phyloP scores from a whole-genome alignment of 1,140 invertebrate genomes.

The Drosophila bipectinata region DNA sequence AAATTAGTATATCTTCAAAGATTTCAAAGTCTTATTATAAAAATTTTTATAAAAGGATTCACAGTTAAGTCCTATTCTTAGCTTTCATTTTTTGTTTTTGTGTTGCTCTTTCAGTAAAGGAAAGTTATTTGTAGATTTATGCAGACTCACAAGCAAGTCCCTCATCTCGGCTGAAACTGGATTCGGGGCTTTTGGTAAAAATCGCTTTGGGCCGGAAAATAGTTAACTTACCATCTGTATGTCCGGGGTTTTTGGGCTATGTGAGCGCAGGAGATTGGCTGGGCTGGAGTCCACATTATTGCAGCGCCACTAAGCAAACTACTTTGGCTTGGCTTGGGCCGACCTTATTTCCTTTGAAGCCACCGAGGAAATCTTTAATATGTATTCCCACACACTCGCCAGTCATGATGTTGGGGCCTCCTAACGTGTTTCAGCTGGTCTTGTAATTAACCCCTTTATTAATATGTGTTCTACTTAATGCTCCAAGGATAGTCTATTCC shows the following conservation, averaged over 20 bases:
- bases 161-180: conserved; percentile 19
- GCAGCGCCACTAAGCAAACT: conserved; percentile 58
- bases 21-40: too few species aligned
- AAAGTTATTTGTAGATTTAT: conserved; percentile 72
- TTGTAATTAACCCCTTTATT: conserved; percentile 73
- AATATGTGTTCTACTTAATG: conserved; percentile 35
- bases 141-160: conserved; percentile 22
- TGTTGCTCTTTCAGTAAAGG: neutral
- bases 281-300: conserved; percentile 55
- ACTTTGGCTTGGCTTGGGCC: conserved; percentile 44
- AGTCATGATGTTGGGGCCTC: conserved; percentile 13
- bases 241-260: conserved; percentile 4
- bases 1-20: too few species aligned
- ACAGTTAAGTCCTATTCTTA: neutral
- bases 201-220: conserved; percentile 62
- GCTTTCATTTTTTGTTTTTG: neutral
- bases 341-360: conserved; percentile 40
- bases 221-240: conserved; percentile 52
- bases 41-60: too few species aligned
- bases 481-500: too few species aligned
- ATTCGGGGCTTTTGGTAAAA: conserved; percentile 35
- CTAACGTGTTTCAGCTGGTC: conserved; percentile 36
- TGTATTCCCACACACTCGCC: conserved; percentile 1
- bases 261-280: conserved; percentile 6
- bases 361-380: conserved; percentile 27